Evolutionary conservation across 2,113 vertebrate genomes (phyloP).

Genomic region (Centropus unirufus): DNA sequence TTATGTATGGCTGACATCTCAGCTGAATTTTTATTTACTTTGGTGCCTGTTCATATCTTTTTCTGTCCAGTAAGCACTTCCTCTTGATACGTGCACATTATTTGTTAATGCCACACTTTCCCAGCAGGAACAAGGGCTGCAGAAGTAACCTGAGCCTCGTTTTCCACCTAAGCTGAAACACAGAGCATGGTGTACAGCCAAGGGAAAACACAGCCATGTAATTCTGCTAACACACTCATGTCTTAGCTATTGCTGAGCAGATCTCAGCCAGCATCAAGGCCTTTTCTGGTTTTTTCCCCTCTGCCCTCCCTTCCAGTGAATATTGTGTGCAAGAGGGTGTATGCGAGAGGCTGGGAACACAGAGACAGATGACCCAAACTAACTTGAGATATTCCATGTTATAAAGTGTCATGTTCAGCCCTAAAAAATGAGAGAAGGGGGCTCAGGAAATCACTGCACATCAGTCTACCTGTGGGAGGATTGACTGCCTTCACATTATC

Average conservation of each 20-base stretch:
- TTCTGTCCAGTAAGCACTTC: neutral
- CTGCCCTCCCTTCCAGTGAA: neutral
- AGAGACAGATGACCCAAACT: neutral
- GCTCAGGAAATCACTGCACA: neutral
- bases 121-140: neutral
- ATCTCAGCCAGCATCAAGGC: neutral
- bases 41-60: neutral
- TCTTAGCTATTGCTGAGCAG: neutral
- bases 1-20: neutral
- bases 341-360: neutral
- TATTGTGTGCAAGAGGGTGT: too few species aligned
- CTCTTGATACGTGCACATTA: neutral
- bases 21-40: neutral
- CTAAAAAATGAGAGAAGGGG: rapidly evolving
- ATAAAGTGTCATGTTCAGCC: neutral
- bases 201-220: neutral
- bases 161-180: neutral
- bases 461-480: neutral
- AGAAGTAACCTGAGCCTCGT: neutral
- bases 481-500: neutral
- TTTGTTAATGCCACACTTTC: neutral
- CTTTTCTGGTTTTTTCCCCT: neutral
- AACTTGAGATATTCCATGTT: neutral
- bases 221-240: neutral
- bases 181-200: neutral